A percentile compares a stretch with the other conserved stretches of the same genome.
Evolutionary conservation across 2,888 invertebrate genomes (phyloP).

Genomic region (Dendrolimus houi): DNA sequence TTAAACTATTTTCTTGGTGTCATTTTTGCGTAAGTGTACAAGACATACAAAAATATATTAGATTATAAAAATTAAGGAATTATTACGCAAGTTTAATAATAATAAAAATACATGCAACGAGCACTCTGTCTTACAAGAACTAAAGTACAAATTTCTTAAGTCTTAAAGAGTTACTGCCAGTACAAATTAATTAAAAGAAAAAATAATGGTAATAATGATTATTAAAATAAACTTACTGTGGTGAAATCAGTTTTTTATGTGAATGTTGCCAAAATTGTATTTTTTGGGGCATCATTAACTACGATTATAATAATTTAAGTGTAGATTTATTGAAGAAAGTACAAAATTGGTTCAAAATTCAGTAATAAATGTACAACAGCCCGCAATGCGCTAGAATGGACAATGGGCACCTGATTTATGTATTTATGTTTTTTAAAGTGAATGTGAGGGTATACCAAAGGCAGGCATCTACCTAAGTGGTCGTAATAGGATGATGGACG

Average conservation of each 20-base stretch:
- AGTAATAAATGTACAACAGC: conserved; percentile 33
- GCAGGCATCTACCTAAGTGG: conserved; percentile 42
- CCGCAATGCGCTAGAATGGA: conserved; percentile 24
- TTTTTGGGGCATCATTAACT: conserved; percentile 56
- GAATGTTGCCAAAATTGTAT: conserved; percentile 71
- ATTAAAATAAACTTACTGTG: conserved; percentile 17
- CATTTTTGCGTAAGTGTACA: conserved; percentile 43
- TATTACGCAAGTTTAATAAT: conserved; percentile 24
- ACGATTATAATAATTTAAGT: conserved; percentile 36
- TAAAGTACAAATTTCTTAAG: conserved; percentile 74
- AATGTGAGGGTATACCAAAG: conserved; percentile 39
- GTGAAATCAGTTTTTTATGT: conserved; percentile 49
- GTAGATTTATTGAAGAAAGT: conserved; percentile 56
- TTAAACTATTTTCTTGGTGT: conserved; percentile 56
- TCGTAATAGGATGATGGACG: conserved; percentile 34
- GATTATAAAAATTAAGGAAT: conserved; percentile 16
- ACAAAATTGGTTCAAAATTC: conserved; percentile 38
- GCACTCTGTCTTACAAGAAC: conserved; percentile 55
- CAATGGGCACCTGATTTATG: conserved; percentile 17
- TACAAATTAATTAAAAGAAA: conserved; percentile 67
- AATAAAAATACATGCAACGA: conserved; percentile 35
- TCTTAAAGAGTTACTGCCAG: conserved; percentile 67
- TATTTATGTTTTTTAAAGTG: conserved; percentile 29
- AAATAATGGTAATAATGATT: conserved; percentile 21
- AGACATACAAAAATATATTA: conserved; percentile 26